Base-by-base conservation (phyloP, 2,888 invertebrate genomes). In the Mythimna vitellina region DNA sequence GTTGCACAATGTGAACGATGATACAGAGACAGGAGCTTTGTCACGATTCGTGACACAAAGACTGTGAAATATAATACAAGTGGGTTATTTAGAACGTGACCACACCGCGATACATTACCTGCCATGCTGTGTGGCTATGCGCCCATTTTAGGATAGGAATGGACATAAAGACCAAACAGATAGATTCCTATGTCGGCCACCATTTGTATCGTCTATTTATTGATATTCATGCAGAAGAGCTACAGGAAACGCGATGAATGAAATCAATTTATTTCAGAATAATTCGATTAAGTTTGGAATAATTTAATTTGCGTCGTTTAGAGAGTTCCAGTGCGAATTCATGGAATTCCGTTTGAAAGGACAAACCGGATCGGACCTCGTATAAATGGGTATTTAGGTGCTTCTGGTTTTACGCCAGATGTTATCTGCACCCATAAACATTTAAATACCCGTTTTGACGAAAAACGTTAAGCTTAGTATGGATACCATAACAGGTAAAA, bases 21-120 rank as follows among this genome's bases (percentile, higher is more conserved):
- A 90, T 91, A 90, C 91, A 89, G 87, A 86, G 84, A 88, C 90
- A 89, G 89, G 88, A 90, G 90, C 90, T 89, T 86, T 91, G 93
- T 91, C 92, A 92, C 92, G 92, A 92, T 88, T 88, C 88, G 89
- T 89, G 88, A 88, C 89, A 93, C 92, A 92, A 89, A 91, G 87
- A 87, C 89, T 89, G 86, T 90, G 93, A 92, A 93, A 93, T 92
- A 91, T 92, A 92, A 93, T 93, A 92, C 93, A 91, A 90, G 88
- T 90, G 86, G 90, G 91, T 89, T 94, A 94, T 94, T 93, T 91
- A 91, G 94, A 93, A 94, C 94, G 94, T 93, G 93, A 94, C 94
- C 89, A 88, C 88, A 87, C 88, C 83, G 89, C 89, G 90, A 92
- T 89, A 92, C 89, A 90, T 91, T 91, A 89, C 89, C 87, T 83